These are phyloP conservation scores for Cheilosia scutellata DNA, from an alignment of 2,888 invertebrate species.

Conservation along the genomic window DNA sequence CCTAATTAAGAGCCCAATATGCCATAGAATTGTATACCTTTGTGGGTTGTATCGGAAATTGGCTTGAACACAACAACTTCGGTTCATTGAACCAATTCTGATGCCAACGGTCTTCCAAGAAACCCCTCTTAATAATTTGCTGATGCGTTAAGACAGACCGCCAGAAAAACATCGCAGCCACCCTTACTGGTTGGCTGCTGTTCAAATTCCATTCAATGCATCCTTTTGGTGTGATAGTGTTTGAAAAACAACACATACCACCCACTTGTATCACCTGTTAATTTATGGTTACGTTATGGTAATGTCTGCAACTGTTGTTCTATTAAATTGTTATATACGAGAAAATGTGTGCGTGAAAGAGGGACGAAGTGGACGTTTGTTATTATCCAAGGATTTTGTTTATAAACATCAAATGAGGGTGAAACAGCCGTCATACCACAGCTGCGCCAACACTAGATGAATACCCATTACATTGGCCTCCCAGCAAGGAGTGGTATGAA, in stretches of 20 bases:
- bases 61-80: not conserved
- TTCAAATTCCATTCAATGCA: not conserved
- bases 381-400: constrained; percentile 48
- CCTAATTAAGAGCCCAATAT: constrained; percentile 25
- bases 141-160: constrained; percentile 48
- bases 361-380: constrained; percentile 3
- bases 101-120: constrained; percentile 3
- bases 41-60: not conserved
- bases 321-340: constrained; percentile 33
- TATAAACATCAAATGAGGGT: constrained; percentile 7
- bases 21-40: constrained; percentile 7
- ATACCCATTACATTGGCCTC: too few species aligned
- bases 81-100: constrained; percentile 26
- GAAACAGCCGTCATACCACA: too few species aligned
- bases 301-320: constrained; percentile 48
- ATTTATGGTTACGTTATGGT: constrained; percentile 42
- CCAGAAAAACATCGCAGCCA: too few species aligned
- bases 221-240: not conserved
- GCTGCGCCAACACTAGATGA: too few species aligned
- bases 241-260: constrained; percentile 17
- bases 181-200: too few species aligned
- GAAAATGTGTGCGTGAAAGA: not conserved
- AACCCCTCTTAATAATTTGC: constrained; percentile 23
- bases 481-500: too few species aligned
- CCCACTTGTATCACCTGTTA: constrained; percentile 41